phyloP scores from a whole-genome alignment of 2,113 vertebrate genomes.

The Brachyhypopomus gauderio region DNA sequence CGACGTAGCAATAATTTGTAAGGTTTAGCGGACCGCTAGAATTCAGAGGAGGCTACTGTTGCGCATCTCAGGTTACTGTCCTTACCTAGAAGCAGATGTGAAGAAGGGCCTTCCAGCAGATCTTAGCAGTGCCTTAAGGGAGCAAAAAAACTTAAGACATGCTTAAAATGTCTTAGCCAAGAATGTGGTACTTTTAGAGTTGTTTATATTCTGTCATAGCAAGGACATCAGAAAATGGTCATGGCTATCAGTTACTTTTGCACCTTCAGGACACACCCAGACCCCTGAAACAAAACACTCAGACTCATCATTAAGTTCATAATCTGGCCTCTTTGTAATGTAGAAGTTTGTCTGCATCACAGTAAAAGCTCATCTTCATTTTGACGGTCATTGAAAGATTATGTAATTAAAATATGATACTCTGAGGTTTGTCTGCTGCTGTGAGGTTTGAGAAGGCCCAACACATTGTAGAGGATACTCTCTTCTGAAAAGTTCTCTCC shows the following conservation, averaged over 20 bases:
- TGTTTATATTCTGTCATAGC: too few relatives aligned
- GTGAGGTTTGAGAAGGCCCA: background rate
- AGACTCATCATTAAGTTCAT: background rate
- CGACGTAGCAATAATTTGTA: conserved; percentile 28
- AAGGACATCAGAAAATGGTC: background rate
- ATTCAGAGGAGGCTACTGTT: conserved; percentile 20
- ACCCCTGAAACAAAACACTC: background rate
- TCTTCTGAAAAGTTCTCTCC: too few relatives aligned
- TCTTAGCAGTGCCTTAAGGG: background rate
- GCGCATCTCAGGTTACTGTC: background rate
- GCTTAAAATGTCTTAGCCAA: background rate
- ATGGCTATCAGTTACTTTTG: conserved; percentile 22
- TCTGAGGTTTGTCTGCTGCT: too few relatives aligned
- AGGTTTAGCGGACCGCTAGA: conserved; percentile 7
- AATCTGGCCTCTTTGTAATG: too few relatives aligned
- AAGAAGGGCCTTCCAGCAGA: background rate
- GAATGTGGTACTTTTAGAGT: background rate
- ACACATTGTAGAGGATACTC: too few relatives aligned
- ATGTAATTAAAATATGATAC: too few relatives aligned
- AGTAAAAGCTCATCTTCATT: too few relatives aligned
- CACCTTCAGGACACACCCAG: conserved; percentile 11
- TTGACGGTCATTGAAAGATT: too few relatives aligned
- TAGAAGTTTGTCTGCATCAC: too few relatives aligned
- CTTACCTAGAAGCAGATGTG: conserved; percentile 38
- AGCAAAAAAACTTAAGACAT: background rate